A percentile compares a stretch with the other conserved stretches of the same genome.
phyloP scores from a whole-genome alignment of 2,888 invertebrate genomes.

The Cosmia trapezina region DNA sequence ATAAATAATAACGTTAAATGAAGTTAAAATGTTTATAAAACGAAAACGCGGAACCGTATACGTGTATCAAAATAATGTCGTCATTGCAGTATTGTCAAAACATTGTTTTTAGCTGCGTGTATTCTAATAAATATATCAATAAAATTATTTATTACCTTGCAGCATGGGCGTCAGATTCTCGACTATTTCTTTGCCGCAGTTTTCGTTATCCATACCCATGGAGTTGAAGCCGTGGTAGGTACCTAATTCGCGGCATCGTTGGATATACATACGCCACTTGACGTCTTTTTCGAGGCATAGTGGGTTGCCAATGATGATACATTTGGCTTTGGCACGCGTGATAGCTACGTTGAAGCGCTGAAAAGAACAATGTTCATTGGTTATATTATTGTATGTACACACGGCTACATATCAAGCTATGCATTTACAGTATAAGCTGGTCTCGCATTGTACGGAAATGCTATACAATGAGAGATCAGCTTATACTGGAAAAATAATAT shows the following conservation, averaged over 20 bases:
- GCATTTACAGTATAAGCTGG: no score
- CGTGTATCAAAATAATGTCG: no score
- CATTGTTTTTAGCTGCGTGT: no score
- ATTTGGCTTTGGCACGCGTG: slow-evolving; percentile 93
- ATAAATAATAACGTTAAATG: no score
- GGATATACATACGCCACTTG: slow-evolving; percentile 82
- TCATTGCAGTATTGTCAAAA: no score
- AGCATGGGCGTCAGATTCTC: slow-evolving; percentile 44
- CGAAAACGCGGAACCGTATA: no score
- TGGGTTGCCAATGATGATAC: slow-evolving; percentile 91
- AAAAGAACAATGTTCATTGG: slow-evolving; percentile 60
- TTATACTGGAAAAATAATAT: no score
- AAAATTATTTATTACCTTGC: slow-evolving; percentile 6
- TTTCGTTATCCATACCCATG: slow-evolving; percentile 7
- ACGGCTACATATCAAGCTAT: no score
- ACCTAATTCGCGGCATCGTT: slow-evolving; percentile 74
- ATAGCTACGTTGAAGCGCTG: slow-evolving; percentile 94
- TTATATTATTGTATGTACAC: background rate
- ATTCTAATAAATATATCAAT: no score
- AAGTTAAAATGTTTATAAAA: no score
- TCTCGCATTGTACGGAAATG: no score
- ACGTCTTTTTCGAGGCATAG: slow-evolving; percentile 77
- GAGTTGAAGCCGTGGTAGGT: slow-evolving; percentile 77
- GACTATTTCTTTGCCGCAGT: slow-evolving; percentile 27
- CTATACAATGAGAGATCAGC: no score